These are phyloP conservation scores for Aphelinus certus DNA, from an alignment of 1,140 invertebrate species.

Conservation along the genomic window DNA sequence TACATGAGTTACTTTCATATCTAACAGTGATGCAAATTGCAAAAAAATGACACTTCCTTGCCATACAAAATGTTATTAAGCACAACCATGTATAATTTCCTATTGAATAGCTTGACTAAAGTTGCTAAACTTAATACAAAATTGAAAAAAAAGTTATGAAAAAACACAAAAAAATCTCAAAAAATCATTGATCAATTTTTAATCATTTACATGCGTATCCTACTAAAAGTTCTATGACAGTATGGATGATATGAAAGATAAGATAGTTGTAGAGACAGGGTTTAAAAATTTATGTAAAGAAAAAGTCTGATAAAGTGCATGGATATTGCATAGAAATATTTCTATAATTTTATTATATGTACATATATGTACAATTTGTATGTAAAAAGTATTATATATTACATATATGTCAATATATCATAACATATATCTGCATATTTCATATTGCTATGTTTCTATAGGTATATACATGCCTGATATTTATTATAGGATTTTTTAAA, in stretches of 20 bases:
- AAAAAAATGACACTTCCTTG: conserved; percentile 53
- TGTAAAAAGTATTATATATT: conserved; percentile 50
- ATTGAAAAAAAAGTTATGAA: conserved; percentile 31
- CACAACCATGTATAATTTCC: conserved; percentile 45
- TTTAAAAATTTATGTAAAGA: conserved; percentile 27
- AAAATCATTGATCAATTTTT: conserved; percentile 33
- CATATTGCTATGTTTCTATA: conserved; percentile 33
- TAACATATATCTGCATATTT: conserved; percentile 35
- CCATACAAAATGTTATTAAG: conserved; percentile 60
- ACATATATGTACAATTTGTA: conserved; percentile 44
- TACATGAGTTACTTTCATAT: conserved; percentile 52
- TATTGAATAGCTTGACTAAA: conserved; percentile 30
- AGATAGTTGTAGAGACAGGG: conserved; percentile 14
- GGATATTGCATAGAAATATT: conserved; percentile 42
- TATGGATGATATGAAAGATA: conserved; percentile 26
- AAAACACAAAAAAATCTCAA: conserved; percentile 13
- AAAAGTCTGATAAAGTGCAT: conserved; percentile 33
- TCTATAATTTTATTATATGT: conserved; percentile 41
- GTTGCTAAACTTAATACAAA: conserved; percentile 40
- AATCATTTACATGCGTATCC: conserved; percentile 25
- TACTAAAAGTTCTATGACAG: conserved; percentile 46
- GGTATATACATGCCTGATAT: conserved; percentile 25
- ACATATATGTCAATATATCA: conserved; percentile 32
- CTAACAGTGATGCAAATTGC: conserved; percentile 33
- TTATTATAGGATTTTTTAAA: conserved; percentile 25